These are phyloP conservation scores for Copidosoma aretas DNA, from an alignment of 2,888 invertebrate species.

Conservation along the genomic window DNA sequence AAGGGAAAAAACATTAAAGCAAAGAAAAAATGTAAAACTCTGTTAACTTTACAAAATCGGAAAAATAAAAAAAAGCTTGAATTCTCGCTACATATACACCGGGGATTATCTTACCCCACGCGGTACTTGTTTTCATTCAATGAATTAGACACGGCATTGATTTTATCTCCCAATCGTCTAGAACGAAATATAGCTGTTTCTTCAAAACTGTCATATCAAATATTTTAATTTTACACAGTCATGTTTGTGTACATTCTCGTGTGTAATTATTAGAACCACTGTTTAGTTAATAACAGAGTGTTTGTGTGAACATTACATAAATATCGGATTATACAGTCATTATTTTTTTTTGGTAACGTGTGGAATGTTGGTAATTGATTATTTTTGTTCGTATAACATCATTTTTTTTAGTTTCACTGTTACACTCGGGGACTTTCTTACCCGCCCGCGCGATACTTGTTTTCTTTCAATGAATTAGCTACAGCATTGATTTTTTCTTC, in stretches of 20 bases:
- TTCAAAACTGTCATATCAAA: slow-evolving; percentile 9
- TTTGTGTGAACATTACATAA: background rate
- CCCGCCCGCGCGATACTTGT: slow-evolving; percentile 43
- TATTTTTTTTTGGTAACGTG: slow-evolving; percentile 29
- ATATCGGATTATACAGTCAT: slow-evolving; percentile 14
- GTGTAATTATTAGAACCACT: slow-evolving; percentile 3
- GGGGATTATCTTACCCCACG: slow-evolving; percentile 41
- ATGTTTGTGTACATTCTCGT: slow-evolving; percentile 6
- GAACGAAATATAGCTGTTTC: slow-evolving; percentile 33
- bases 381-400: slow-evolving; percentile 5
- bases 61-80: slow-evolving; percentile 30
- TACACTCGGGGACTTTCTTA: slow-evolving; percentile 39
- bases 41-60: slow-evolving; percentile 6
- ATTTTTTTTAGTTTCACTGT: slow-evolving; percentile 35
- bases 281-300: slow-evolving; percentile 33
- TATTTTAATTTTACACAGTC: slow-evolving; percentile 4
- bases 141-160: slow-evolving; percentile 39
- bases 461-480: slow-evolving; percentile 43
- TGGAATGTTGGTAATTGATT: slow-evolving; percentile 14
- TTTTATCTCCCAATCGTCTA: slow-evolving; percentile 43
- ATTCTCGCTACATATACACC: slow-evolving; percentile 21
- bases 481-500: slow-evolving; percentile 43
- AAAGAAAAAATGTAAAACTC: slow-evolving; percentile 24
- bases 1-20: slow-evolving; percentile 24
- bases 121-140: slow-evolving; percentile 43